Evolutionary conservation across 2,113 vertebrate genomes (phyloP), one percentile per base, ranked within the genome.

Genomic region (Eleginops maclovinus): DNA sequence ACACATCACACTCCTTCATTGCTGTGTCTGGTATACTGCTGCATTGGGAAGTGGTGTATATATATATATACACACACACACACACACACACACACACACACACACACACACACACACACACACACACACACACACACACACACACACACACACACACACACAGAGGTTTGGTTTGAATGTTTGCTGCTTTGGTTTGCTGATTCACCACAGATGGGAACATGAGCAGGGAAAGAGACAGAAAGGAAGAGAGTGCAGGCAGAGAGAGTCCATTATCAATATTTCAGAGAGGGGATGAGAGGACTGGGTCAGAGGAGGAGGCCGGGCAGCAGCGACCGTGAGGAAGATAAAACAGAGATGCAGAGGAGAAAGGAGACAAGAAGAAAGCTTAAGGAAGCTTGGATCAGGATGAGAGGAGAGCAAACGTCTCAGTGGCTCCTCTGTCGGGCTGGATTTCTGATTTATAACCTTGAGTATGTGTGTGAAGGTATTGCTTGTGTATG

Each of bases 261-360:
- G 81, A 85, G 75, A 86, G 83, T 82, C 70, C 75, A 65, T 73
- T 85, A 88, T 92, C 79, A 90, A 91, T 91, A 89, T 91, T 91
- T 91, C 60, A 91, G 87, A 75, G 85, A 69, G 72, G 56, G 53
- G 72, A 79, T 76, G 79, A 81, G 87, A 83, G 73, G 88, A 91
- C 84, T 84, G 88, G 90, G 90, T 90, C 90, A 87, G 88, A 86
- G 78, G 88, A 91, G 80, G 90, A 91, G 78, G 86, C 80, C 78
- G 80, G 58, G 44, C 65, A 65, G 75, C 62, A 62, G 71, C 50
- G 81, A 75, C 67, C 22, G 13, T 21, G 71, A 81, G 11, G 51
- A 59, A 12, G 63, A 75, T 16, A 51, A 19, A 61, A 44, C 9
- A 46, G n/a, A 49, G 60, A 64, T 44, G 68, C 36, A 55, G 55